Evolutionary conservation across 2,797 vertebrate species (phyloP), one percentile per base, ranked within the genome.

Genomic region (Poecilia wingei): DNA sequence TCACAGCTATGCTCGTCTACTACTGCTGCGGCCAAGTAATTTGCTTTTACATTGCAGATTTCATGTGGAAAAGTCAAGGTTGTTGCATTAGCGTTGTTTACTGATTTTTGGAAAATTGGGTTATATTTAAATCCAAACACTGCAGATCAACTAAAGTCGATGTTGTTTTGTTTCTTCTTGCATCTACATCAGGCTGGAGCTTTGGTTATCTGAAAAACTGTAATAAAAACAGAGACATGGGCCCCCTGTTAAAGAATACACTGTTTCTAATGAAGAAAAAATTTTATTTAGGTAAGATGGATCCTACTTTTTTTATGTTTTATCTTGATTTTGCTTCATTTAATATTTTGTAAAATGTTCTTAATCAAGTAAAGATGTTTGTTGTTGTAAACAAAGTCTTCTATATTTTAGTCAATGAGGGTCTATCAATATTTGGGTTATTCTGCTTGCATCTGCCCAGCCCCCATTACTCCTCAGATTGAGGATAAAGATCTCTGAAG

Each of bases 401-500:
- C 9, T 55, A n/a, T 36, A 6, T 74, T n/a, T 51, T 66, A 8
- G 20, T 39, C 14, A 10, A 9, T 22, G 1, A 36, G 20, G 8
- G 20, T 66, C 36, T 39, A 41, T 66, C 33, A 66, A 6, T 53
- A 3, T 25, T 51, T 49, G 51, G 59, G 47, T 79, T 33, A 13
- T 74, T 31, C 53, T 82, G 81, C 71, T 84, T 57, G 41, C 78
- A 36, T 64, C 51, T 77, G 68, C 90, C 89, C 86, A 87, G 80
- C 89, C 86, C 91, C 81, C 86, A 66, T 83, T 76, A 28, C 85
- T 88, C 81, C 76, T 90, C 86, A 79, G 83, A 89, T 84, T 88
- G 85, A 84, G 86, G 91, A 91, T 92, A 93, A 93, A 94, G 92
- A 91, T 93, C 90, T 91, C 89, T 90, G 84, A 93, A 95, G 95